A percentile compares a stretch with the other conserved stretches of the same genome.
Evolutionary conservation across 2,888 invertebrate species (phyloP).

Genomic region (Phalera bucephala): DNA sequence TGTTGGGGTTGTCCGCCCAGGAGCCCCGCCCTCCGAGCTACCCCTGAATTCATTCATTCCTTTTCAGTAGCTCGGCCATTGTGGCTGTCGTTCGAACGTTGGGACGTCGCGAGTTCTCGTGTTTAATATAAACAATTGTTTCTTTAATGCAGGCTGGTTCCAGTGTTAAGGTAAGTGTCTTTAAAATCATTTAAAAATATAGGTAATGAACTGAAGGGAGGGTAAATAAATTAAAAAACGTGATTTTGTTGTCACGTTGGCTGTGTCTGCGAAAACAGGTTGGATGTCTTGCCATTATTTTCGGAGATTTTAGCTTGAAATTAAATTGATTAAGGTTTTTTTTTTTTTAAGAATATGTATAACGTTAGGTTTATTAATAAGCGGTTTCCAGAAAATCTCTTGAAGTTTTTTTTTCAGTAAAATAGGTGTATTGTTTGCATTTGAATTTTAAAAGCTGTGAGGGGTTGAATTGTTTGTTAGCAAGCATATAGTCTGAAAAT

Average conservation of each 20-base stretch:
- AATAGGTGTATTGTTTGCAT: too few species aligned
- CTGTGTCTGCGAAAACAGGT: constrained; percentile 23
- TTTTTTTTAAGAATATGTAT: too few species aligned
- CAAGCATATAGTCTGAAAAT: too few species aligned
- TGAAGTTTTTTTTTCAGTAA: too few species aligned
- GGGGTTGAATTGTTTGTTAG: too few species aligned
- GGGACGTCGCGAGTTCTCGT: constrained; percentile 47
- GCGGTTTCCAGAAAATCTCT: too few species aligned
- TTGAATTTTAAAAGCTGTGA: too few species aligned
- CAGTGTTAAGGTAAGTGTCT: background rate
- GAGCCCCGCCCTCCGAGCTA: constrained; percentile 68
- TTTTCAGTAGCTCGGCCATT: constrained; percentile 40
- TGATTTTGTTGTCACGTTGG: constrained; percentile 9
- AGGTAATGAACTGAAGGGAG: too few species aligned
- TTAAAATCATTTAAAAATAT: too few species aligned
- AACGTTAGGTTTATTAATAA: too few species aligned
- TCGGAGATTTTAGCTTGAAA: too few species aligned
- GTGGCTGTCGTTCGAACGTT: constrained; percentile 28
- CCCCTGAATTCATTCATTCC: constrained; percentile 74
- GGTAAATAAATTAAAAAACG: background rate
- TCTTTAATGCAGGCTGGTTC: background rate
- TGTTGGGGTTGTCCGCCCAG: constrained; percentile 38
- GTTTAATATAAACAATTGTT: constrained; percentile 52
- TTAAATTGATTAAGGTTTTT: constrained; percentile 3
- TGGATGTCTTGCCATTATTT: constrained; percentile 15